phyloP scores from a whole-genome alignment of 2,797 vertebrate genomes.

The Microctenopoma stevenorrisi region DNA sequence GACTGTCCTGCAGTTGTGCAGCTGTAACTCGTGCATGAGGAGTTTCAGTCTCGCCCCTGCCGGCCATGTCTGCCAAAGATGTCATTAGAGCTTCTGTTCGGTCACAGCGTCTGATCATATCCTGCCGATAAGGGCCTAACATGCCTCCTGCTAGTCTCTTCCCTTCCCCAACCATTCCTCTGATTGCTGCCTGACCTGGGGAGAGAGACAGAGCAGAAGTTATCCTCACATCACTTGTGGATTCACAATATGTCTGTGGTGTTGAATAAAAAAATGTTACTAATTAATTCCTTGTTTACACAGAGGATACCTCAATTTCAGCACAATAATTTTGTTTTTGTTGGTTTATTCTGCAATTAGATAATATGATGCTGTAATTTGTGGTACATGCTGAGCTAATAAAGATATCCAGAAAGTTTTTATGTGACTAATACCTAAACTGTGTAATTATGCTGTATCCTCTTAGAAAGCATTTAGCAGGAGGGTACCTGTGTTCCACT shows the following conservation, averaged over 20 bases:
- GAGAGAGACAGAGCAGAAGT: constrained; percentile 21
- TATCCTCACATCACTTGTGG: constrained; percentile 13
- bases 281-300: constrained; percentile 23
- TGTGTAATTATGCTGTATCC: neutral
- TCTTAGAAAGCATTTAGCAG: constrained; percentile 17
- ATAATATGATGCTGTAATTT: neutral
- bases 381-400: neutral
- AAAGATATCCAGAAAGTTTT: neutral
- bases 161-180: constrained; percentile 96
- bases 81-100: constrained; percentile 91
- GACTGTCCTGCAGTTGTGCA: constrained; percentile 92
- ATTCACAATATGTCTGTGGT: neutral
- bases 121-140: constrained; percentile 94
- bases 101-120: constrained; percentile 93
- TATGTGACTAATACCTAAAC: constrained; percentile 1
- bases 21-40: constrained; percentile 92
- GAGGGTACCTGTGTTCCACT: constrained; percentile 77
- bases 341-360: neutral
- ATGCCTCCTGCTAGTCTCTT: constrained; percentile 92
- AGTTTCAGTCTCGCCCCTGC: constrained; percentile 91
- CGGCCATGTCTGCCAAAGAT: constrained; percentile 93
- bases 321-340: neutral
- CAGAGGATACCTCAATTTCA: neutral
- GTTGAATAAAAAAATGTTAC: neutral
- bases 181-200: constrained; percentile 97